A percentile compares a stretch with the other conserved stretches of the same genome.
phyloP scores from a whole-genome alignment of 2,888 invertebrate species.

The Galeopsomyia nigrocyanea region DNA sequence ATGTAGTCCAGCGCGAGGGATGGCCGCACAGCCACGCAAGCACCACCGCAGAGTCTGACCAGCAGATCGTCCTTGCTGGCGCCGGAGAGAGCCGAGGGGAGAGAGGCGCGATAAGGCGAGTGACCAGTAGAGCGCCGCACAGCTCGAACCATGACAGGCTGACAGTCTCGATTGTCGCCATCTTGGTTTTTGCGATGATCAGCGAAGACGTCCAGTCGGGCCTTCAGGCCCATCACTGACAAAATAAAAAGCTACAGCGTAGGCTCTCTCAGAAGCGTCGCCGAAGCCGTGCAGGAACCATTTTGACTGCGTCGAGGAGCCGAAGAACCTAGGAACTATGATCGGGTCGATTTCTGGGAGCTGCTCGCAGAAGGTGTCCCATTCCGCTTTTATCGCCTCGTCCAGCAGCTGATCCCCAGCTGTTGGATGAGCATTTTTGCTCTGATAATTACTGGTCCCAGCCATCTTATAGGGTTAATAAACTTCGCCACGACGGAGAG shows the following conservation, averaged over 20 bases:
- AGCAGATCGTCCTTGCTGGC: background rate
- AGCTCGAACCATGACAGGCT: background rate
- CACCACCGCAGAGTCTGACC: background rate
- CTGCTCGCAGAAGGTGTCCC: background rate
- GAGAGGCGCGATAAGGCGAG: background rate
- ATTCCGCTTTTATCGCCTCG: background rate
- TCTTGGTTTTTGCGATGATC: background rate
- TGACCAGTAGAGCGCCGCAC: background rate
- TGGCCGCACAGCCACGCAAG: background rate
- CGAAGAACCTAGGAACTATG: background rate
- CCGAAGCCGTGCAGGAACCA: background rate
- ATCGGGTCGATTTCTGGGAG: background rate
- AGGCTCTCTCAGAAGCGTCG: constrained; percentile 3
- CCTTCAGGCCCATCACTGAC: background rate
- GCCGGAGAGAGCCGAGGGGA: background rate
- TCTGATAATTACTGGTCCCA: background rate
- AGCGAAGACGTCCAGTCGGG: background rate
- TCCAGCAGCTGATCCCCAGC: background rate
- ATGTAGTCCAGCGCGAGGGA: background rate
- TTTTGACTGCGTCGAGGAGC: background rate
- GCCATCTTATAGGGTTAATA: background rate
- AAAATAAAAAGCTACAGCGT: background rate
- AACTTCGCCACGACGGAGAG: too few relatives aligned
- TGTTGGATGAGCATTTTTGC: background rate
- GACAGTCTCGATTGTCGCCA: background rate